Evolutionary conservation across 2,888 invertebrate genomes (phyloP), one percentile per base, ranked within the genome.

Genomic region (Coleophora flavipennella): DNA sequence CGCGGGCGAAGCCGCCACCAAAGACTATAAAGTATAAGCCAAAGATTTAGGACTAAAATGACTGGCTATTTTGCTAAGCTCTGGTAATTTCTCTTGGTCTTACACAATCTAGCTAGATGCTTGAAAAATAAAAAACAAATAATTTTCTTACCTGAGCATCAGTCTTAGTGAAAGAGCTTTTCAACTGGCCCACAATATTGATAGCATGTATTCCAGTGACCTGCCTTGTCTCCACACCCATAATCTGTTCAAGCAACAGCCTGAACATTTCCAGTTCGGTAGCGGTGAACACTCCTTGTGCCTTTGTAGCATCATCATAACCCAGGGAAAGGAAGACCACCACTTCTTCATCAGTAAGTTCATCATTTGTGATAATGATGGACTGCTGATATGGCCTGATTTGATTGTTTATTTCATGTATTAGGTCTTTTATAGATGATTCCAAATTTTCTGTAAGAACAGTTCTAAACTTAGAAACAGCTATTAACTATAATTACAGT

Each of bases 261-360:
- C 79, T 69, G 41, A 79, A 84, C 44, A 69, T 81, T 41, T 81
- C 78, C n/a, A 83, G 45, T 42, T 81, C 78, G 2, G 55, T 63
- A 0, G 67, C 54, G 1, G 66, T 58, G 47, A 81, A 84, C 6
- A 79, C 35, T 44, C 71, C 76, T 42, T 84, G 83, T 1, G 77
- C 57, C 50, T 77, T 79, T 0, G 80, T 68, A 3, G 75, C 68
- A 36, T 71, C 72, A 52, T 83, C 81, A 51, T 61, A 64, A 1
- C 71, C 76, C 2, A 76, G 56, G 1, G 73, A 76, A 2, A 83
- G 41, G 42, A 80, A 83, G 13, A 84, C 56, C 2, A 80, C 40
- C 0, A 75, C 66, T 55, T 75, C 64, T 38, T 83, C 76, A 44
- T 70, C 50, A 0, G 74, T 74, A 0, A 70, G 46, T 44, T 81